Conservation (phyloP, 2,888 invertebrate species). For the Choreutis nemorana region DNA sequence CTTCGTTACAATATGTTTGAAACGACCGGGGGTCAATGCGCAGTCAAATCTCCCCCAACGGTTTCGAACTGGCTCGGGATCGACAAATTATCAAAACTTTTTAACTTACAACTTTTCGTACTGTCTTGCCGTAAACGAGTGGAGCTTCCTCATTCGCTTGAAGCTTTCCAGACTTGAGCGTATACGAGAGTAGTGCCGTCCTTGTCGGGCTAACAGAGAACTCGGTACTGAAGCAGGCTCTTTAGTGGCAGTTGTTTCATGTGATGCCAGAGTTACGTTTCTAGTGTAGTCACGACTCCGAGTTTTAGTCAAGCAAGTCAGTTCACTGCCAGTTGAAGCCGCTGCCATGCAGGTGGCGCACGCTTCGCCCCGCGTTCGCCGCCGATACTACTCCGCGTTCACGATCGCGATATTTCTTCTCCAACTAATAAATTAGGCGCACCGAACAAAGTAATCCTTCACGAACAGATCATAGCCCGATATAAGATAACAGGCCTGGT, state of each 20-base stretch:
- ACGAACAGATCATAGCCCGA: constrained; percentile 50
- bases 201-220: constrained; percentile 26
- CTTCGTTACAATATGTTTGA: constrained; percentile 60
- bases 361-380: constrained; percentile 32
- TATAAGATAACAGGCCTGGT: constrained; percentile 47
- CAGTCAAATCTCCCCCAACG: constrained; percentile 47
- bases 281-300: too few species aligned
- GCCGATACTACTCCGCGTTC: constrained; percentile 27
- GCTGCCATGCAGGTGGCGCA: constrained; percentile 49
- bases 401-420: constrained; percentile 48
- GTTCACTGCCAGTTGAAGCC: constrained; percentile 46
- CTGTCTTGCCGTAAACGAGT: constrained; percentile 25
- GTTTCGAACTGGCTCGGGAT: constrained; percentile 37
- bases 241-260: constrained; percentile 26
- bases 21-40: constrained; percentile 55
- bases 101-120: constrained; percentile 59
- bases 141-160: constrained; percentile 37
- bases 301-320: constrained; percentile 14
- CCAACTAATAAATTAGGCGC: constrained; percentile 52
- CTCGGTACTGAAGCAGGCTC: constrained; percentile 24
- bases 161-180: constrained; percentile 26
- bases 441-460: constrained; percentile 42
- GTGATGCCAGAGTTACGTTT: too few species aligned
- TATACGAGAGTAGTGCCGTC: constrained; percentile 25
- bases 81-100: constrained; percentile 60